Evolutionary conservation across 2,113 vertebrate genomes (phyloP).

Genomic region (Trematomus loennbergii): DNA sequence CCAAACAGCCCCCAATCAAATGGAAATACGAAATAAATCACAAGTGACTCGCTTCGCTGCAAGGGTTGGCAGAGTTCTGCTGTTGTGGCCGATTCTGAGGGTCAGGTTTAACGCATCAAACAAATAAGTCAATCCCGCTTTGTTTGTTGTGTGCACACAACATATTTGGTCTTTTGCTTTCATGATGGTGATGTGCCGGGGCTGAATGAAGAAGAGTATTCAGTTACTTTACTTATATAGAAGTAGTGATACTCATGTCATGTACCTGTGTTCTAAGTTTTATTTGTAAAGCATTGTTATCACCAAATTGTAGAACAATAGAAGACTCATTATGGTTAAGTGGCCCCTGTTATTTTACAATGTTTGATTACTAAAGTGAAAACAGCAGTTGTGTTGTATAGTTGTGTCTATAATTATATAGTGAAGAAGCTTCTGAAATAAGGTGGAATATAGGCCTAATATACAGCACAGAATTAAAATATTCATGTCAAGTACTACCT

Average conservation of each 20-base stretch:
- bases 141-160: conserved; percentile 65
- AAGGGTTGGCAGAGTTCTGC: conserved; percentile 59
- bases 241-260: conserved; percentile 4
- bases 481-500: neutral
- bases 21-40: conserved; percentile 83
- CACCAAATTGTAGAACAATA: neutral
- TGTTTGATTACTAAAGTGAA: neutral
- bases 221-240: conserved; percentile 7
- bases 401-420: no score
- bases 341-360: neutral
- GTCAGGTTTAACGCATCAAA: conserved; percentile 76
- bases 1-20: conserved; percentile 77
- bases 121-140: conserved; percentile 65
- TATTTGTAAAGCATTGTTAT: neutral
- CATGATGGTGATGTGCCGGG: conserved; percentile 33
- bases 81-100: conserved; percentile 67
- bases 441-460: neutral
- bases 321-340: neutral
- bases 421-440: no score
- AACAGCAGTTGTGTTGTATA: neutral
- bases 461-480: neutral
- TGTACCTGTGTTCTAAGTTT: neutral
- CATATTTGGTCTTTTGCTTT: conserved; percentile 44
- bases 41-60: conserved; percentile 69
- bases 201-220: conserved; percentile 17